Base-by-base conservation (phyloP, 2,797 vertebrate species). In the Enteromius fasciolatus region DNA sequence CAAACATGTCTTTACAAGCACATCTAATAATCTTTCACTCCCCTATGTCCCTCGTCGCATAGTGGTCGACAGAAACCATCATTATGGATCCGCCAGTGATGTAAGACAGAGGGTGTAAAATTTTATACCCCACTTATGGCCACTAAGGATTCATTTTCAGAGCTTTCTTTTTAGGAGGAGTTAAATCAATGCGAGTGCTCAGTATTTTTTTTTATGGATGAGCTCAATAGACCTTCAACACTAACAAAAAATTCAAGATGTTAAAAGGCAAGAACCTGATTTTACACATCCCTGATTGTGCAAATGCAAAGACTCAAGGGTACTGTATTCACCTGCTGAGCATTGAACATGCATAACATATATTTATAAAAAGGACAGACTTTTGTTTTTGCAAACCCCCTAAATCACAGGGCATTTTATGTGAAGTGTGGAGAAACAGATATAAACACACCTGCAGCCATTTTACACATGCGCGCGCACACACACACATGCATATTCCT, bases 101-200 rank as follows among this genome's bases (percentile, higher is more conserved):
- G 63, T 77, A 54, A 73, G 46, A 78, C 77, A 25, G 61, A 74
- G 79, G 76, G 76, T 76, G 66, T 80, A 72, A 33, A 67, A 77
- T 84, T 69, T 85, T 81, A 80, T 72, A 76, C 72, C 44, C 67
- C 76, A 61, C 67, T 76, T 80, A 81, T 69, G 80, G 36, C 80
- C 79, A 81, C 79, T 78, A 78, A 84, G 85, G 82, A 85, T 85
- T 85, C 69, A 80, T 85, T 85, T 82, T 68, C 57, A 83, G 78
- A 80, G 59, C 61, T 59, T 66, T 64, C 48, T 73, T 82, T 82
- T 86, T 69, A 70, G 52, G 70, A 36, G 48, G 67, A 76, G 80
- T 66, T 81, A 78, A 85, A 84, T 75, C 78, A 83, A 83, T 82
- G 57, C 1, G 1, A 20, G n/a, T 61, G 70, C 72, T 44, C 77